Percentiles rank a stretch among this genome's conserved stretches.
These are phyloP conservation scores for Proterorhinus semilunaris DNA, from an alignment of 2,113 vertebrate species.

Conservation along the genomic window DNA sequence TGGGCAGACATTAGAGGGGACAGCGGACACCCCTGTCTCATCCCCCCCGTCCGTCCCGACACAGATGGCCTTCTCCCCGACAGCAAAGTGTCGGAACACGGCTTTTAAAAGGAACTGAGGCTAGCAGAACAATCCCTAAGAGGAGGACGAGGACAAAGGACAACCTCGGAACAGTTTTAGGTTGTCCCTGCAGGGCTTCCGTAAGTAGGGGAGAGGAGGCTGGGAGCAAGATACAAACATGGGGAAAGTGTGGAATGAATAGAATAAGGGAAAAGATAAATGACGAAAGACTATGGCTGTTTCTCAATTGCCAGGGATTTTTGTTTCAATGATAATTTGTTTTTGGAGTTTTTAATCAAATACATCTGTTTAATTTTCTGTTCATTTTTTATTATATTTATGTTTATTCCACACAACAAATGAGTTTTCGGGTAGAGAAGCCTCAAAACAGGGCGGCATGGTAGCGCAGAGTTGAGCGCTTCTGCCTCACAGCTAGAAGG, in stretches of 20 bases:
- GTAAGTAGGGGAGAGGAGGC: conserved; percentile 39
- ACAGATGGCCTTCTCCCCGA: not conserved
- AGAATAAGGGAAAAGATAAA: conserved; percentile 8
- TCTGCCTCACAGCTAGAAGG: no score
- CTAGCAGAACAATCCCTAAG: conserved; percentile 26
- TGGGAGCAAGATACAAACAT: not conserved
- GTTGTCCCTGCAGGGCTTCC: conserved; percentile 31
- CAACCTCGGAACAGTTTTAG: conserved; percentile 39
- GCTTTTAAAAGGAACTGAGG: conserved; percentile 6
- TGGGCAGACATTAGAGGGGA: not conserved
- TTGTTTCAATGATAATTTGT: not conserved
- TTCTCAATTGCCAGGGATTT: not conserved
- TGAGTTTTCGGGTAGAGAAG: no score
- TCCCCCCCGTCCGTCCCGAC: not conserved
- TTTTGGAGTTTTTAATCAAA: no score
- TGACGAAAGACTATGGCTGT: not conserved
- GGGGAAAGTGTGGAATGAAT: conserved; percentile 22
- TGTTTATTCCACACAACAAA: no score
- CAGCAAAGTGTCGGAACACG: conserved; percentile 18
- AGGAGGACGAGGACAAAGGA: conserved; percentile 30
- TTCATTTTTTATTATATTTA: no score
- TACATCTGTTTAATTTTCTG: no score
- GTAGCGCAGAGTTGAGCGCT: no score
- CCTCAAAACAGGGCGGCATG: no score
- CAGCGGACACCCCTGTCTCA: not conserved